Percentiles rank a stretch among this genome's conserved stretches.
These are phyloP conservation scores for Stramonita haemastoma DNA, from an alignment of 2,888 invertebrate genomes.

Conservation along the genomic window DNA sequence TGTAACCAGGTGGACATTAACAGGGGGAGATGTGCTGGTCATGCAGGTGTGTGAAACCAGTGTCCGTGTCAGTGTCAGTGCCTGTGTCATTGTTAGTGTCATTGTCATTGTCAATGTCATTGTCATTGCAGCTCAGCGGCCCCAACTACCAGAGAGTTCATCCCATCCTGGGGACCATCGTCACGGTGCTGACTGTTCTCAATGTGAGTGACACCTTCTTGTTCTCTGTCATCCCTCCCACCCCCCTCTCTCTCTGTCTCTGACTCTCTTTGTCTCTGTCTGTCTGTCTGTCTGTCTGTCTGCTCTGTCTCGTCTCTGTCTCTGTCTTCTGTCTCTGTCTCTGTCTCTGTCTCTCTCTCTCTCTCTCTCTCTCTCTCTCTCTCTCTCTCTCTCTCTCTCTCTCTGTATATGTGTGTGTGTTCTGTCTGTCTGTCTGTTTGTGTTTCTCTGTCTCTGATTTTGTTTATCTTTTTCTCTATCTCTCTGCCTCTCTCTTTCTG, in stretches of 20 bases:
- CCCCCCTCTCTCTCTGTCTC: background rate
- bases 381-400: background rate
- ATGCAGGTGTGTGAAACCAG: too few species aligned
- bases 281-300: background rate
- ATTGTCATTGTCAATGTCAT: too few species aligned
- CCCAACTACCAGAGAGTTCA: constrained; percentile 68
- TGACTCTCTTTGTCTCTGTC: background rate
- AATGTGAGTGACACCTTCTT: constrained; percentile 70
- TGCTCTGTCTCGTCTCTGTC: background rate
- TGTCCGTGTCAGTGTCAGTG: too few species aligned
- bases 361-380: background rate
- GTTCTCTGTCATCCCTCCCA: too few species aligned
- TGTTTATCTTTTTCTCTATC: too few species aligned
- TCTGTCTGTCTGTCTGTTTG: background rate
- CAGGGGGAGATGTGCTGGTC: too few species aligned
- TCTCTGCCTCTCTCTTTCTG: too few species aligned
- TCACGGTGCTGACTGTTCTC: constrained; percentile 66
- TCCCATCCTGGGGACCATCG: constrained; percentile 74
- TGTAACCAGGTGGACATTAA: too few species aligned
- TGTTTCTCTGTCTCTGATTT: background rate
- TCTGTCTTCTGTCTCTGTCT: background rate
- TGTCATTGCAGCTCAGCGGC: constrained; percentile 27
- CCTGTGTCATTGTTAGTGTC: too few species aligned
- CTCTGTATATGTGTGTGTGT: background rate
- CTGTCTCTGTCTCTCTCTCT: background rate